Base-by-base conservation (phyloP, 37 sponge, comb jelly and placozoan genomes). In the Chondrosia reniformis region DNA sequence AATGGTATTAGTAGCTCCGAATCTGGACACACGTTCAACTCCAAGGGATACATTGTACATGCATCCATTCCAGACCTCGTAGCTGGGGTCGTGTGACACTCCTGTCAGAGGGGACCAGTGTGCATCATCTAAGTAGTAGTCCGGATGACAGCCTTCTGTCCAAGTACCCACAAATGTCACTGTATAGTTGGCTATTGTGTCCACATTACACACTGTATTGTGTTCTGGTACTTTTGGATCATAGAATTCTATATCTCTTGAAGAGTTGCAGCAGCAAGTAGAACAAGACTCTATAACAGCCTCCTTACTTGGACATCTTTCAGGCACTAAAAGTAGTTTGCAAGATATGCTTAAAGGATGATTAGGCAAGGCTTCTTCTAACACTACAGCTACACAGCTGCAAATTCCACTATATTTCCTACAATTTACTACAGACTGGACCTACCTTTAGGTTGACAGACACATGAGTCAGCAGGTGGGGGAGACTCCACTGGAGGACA, bases 91-190 rank as follows among this genome's bases (percentile, higher is more conserved):
- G 56, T 84, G 85, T 8, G 85, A 84, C 24, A 55, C 75, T 0
- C 85, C 85, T 25, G 85, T 84, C 59, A 77, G 58, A 25, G 85
- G 85, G n/a, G 85, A 84, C 85, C 85, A 84, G 72, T 79, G 85
- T 45, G 79, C 33, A 28, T 4, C 27, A 22, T 15, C 7, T 44
- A 55, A 55, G 44, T 43, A 55, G 56, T 78, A 84, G 59, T 84
- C 79, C 31, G 79, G 79, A 13, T 84, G 79, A 45, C 79, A 84
- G 49, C 17, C 4, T 46, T 3, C 34, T 6, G 56, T 73, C 85
- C 85, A 78, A 2, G 85, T 71, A 19, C 79, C 79, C 32, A 78
- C 75, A 69, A 84, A 78, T 15, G 19, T 84, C 28, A 71, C 79
- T 9, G 38, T 19, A 27, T 69, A 84, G 1, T 30, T 8, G 17